Percentiles rank a stretch among this genome's conserved stretches.
Conservation (phyloP, 2,113 vertebrate genomes). For the Eonycteris spelaea region DNA sequence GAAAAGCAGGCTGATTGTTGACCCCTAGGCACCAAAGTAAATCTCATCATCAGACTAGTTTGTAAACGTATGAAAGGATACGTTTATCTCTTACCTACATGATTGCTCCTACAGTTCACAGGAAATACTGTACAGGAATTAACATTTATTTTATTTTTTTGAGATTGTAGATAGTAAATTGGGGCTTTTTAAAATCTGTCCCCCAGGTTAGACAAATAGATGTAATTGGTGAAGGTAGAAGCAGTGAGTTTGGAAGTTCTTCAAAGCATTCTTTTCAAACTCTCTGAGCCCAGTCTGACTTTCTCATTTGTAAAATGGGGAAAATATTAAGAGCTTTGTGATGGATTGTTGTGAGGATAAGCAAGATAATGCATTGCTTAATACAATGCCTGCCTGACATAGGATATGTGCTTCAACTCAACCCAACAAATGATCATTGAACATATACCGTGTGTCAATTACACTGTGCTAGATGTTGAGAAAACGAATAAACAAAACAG, state of each 20-base stretch:
- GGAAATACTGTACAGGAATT: background rate
- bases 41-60: background rate
- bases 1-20: background rate
- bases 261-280: background rate
- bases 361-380: background rate
- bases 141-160: background rate
- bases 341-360: background rate
- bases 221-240: background rate
- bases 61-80: background rate
- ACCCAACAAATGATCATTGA: background rate
- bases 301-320: background rate
- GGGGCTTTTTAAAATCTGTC: background rate
- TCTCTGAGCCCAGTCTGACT: background rate
- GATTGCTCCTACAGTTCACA: background rate
- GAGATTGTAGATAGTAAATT: background rate
- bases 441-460: background rate
- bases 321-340: background rate
- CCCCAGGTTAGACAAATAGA: background rate
- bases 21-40: background rate
- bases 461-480: background rate
- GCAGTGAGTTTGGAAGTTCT: background rate
- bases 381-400: fast-evolving
- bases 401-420: background rate
- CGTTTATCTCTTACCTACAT: background rate
- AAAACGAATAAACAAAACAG: background rate